Percentiles rank a stretch among this genome's conserved stretches.
phyloP scores from a whole-genome alignment of 2,113 vertebrate genomes.

The Leucopsar rothschildi region DNA sequence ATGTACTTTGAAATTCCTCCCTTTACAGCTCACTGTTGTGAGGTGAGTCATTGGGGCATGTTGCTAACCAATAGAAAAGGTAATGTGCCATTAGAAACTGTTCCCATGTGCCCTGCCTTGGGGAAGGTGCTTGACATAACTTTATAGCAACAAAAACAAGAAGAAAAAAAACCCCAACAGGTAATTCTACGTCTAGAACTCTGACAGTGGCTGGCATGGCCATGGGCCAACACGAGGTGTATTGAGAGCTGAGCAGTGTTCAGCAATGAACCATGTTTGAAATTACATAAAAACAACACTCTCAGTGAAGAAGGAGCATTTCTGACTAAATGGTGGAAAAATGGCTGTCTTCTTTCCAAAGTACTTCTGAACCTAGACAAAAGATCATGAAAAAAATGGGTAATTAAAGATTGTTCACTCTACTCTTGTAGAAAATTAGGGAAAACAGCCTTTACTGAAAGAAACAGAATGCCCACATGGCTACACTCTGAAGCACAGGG shows the following conservation, averaged over 20 bases:
- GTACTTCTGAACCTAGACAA: neutral
- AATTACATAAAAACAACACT: neutral
- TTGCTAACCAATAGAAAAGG: neutral
- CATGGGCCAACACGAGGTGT: accelerated
- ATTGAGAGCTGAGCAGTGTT: neutral
- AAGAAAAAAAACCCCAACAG: neutral
- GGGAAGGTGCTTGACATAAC: neutral
- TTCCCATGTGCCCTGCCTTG: neutral
- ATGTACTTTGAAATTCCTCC: neutral
- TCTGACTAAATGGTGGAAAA: neutral
- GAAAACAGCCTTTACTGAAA: conserved; percentile 2
- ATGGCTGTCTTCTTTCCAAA: neutral
- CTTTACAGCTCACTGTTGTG: neutral
- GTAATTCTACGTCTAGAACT: neutral
- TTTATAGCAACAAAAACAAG: neutral
- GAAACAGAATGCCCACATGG: neutral
- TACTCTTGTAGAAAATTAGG: neutral
- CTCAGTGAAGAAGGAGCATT: neutral
- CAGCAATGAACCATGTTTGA: neutral
- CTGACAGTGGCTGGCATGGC: accelerated
- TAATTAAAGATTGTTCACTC: neutral
- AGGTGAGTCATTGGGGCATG: neutral
- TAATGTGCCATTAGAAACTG: neutral
- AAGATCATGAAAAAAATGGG: neutral
- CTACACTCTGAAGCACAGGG: neutral